phyloP scores from a whole-genome alignment of 2,113 vertebrate genomes.

The Nymphicus hollandicus region DNA sequence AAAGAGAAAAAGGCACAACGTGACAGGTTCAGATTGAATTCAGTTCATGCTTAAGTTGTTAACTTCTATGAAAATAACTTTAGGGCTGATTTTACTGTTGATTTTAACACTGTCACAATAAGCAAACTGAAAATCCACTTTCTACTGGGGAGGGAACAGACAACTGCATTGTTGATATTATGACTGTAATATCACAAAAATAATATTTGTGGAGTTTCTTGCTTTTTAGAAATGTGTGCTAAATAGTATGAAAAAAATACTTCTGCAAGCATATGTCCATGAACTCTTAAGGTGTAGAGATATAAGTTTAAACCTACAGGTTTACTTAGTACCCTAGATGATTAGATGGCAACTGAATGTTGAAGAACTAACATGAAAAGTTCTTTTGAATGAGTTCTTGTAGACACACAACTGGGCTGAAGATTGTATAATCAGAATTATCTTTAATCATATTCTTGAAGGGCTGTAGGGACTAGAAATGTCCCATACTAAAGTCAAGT shows the following conservation, averaged over 20 bases:
- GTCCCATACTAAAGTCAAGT: neutral
- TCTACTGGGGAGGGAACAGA: rapidly evolving
- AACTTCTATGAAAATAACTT: neutral
- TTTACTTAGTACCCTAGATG: neutral
- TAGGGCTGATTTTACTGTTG: neutral
- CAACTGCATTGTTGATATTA: neutral
- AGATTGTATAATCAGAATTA: neutral
- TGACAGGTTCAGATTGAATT: neutral
- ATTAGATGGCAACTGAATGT: neutral
- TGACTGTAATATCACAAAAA: neutral
- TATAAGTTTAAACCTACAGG: neutral
- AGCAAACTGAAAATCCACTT: neutral
- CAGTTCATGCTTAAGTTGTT: neutral
- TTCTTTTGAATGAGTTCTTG: neutral
- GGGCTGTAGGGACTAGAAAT: neutral
- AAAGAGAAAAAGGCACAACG: neutral
- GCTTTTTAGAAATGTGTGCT: neutral
- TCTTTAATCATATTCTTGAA: neutral
- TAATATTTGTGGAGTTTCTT: neutral
- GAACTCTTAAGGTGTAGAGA: neutral
- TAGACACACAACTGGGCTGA: neutral
- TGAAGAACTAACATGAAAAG: neutral
- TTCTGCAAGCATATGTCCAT: rapidly evolving
- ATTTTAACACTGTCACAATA: neutral
- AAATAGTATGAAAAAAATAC: neutral